A percentile compares a stretch with the other conserved stretches of the same genome.
These are phyloP conservation scores for Callopanchax toddi DNA, from an alignment of 2,113 vertebrate species.

Conservation along the genomic window DNA sequence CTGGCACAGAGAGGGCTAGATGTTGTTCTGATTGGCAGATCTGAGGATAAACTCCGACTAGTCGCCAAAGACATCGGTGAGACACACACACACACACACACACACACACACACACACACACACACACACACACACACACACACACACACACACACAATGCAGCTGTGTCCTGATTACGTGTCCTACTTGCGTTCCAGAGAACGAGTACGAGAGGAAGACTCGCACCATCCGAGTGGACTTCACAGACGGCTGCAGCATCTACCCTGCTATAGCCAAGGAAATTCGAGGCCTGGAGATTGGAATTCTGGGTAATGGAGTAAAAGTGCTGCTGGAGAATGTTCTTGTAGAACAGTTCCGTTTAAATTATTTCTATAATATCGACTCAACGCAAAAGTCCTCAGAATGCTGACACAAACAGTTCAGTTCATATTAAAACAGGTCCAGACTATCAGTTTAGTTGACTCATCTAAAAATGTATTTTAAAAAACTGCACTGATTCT, in stretches of 20 bases:
- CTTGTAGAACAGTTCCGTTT: no score
- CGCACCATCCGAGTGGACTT: slow-evolving; percentile 78
- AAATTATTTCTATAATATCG: no score
- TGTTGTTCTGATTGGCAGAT: slow-evolving; percentile 79
- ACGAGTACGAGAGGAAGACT: slow-evolving; percentile 65
- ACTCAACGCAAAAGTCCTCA: no score
- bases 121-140: background rate
- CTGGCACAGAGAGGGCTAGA: slow-evolving; percentile 83
- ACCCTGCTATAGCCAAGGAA: slow-evolving; percentile 62
- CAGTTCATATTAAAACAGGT: no score
- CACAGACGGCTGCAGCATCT: slow-evolving; percentile 74
- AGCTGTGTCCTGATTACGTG: background rate
- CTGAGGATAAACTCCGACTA: slow-evolving; percentile 64
- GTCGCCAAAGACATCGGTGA: slow-evolving; percentile 80
- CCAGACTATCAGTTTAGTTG: no score
- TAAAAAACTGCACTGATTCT: no score
- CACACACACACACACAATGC: background rate
- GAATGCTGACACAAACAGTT: no score
- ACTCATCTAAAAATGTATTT: no score
- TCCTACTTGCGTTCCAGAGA: slow-evolving; percentile 60
- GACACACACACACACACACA: slow-evolving; percentile 12
- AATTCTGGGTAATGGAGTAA: slow-evolving; percentile 78
- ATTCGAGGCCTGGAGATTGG: slow-evolving; percentile 80
- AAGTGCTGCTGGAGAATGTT: no score
- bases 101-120: background rate